These are phyloP conservation scores for Zaprionus davidi DNA, from an alignment of 1,140 invertebrate genomes.

Conservation along the genomic window DNA sequence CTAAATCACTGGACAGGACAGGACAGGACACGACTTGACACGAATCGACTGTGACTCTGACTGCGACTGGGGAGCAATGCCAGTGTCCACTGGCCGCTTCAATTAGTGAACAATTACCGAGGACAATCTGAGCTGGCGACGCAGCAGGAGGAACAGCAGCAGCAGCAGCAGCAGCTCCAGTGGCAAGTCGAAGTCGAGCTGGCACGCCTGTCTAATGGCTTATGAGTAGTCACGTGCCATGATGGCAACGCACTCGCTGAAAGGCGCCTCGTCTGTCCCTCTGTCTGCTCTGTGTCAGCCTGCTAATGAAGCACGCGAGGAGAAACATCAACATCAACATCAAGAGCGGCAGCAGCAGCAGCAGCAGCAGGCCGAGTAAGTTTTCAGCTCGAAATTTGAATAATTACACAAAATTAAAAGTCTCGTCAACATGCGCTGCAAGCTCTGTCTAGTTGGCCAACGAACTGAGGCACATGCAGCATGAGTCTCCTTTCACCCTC, in stretches of 20 bases:
- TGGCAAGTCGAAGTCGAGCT: background rate
- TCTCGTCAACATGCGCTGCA: constrained; percentile 16
- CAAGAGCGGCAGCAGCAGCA: constrained; percentile 12
- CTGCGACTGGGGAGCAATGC: constrained; percentile 5
- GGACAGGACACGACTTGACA: constrained; percentile 56
- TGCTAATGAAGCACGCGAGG: constrained; percentile 46
- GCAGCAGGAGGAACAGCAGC: constrained; percentile 27
- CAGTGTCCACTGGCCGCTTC: constrained; percentile 35
- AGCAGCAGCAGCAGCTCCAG: constrained; percentile 28
- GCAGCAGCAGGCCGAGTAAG: constrained; percentile 24
- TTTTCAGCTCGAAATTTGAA: constrained; percentile 63
- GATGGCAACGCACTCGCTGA: constrained; percentile 27
- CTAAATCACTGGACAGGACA: constrained; percentile 71
- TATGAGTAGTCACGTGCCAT: constrained; percentile 76
- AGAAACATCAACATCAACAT: constrained; percentile 15
- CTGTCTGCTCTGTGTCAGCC: constrained; percentile 10
- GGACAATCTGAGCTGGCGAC: constrained; percentile 65
- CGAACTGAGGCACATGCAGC: background rate
- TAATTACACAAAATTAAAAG: constrained; percentile 72
- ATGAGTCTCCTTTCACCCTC: too few species aligned
- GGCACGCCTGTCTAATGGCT: constrained; percentile 64
- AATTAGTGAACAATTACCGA: constrained; percentile 80
- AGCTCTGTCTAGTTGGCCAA: constrained; percentile 31
- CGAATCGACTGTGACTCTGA: constrained; percentile 8
- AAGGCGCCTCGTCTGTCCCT: background rate